Conservation (phyloP, 2,888 invertebrate species). For the Brachyopa scutellaris region DNA sequence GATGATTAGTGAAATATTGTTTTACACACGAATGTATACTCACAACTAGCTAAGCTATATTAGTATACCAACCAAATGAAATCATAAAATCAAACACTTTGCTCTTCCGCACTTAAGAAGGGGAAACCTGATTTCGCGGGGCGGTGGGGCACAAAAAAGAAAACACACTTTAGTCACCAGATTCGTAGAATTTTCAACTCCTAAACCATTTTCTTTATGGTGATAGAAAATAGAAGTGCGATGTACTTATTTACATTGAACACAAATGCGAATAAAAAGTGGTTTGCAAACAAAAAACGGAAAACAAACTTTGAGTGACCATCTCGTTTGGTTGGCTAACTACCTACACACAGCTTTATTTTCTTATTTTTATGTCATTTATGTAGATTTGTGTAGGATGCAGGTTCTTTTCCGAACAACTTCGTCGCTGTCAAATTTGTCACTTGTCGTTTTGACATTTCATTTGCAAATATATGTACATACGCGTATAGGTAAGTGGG, state of each 20-base stretch:
- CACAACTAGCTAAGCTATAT: neutral
- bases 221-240: no score
- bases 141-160: neutral
- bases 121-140: conserved; percentile 3
- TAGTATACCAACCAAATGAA: neutral
- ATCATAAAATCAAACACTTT: conserved; percentile 19
- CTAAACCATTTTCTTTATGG: no score
- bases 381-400: neutral
- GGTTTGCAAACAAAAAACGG: conserved; percentile 38
- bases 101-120: conserved; percentile 19
- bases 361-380: neutral
- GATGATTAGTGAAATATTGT: no score
- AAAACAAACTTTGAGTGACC: conserved; percentile 27
- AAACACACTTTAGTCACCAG: neutral
- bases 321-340: neutral
- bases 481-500: neutral
- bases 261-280: neutral
- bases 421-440: conserved; percentile 37
- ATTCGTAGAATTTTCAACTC: neutral
- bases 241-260: conserved; percentile 5
- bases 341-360: neutral
- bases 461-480: neutral
- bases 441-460: conserved; percentile 16
- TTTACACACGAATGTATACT: neutral
- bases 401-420: neutral